Evolutionary conservation across 2,113 vertebrate genomes (phyloP).

Genomic region (Glaucomys volans): DNA sequence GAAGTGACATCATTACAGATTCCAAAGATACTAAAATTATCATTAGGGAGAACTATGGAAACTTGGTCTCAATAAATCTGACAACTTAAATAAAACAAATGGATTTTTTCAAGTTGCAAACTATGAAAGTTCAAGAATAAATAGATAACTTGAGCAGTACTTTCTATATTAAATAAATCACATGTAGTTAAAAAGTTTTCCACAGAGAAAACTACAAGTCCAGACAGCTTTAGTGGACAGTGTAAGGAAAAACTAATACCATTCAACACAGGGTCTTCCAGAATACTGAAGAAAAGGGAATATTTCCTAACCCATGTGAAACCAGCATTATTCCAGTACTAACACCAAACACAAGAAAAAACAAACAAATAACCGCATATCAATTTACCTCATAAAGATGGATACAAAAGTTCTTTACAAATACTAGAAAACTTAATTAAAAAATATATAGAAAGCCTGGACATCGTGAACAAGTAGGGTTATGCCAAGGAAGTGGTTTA

Average conservation of each 20-base stretch:
- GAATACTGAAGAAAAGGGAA: not conserved
- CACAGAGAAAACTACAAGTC: not conserved
- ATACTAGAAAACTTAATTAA: not conserved
- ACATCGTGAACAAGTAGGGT: not conserved
- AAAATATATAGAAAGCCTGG: not conserved
- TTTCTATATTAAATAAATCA: not conserved
- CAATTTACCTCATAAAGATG: not conserved
- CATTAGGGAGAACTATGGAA: not conserved
- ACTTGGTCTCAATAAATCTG: not conserved
- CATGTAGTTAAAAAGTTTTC: not conserved
- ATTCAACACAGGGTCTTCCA: not conserved
- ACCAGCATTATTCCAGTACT: not conserved
- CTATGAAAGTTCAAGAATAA: slow-evolving; percentile 15
- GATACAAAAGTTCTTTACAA: not conserved
- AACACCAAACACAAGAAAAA: not conserved
- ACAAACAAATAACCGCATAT: not conserved
- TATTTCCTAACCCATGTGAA: not conserved
- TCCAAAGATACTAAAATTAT: not conserved
- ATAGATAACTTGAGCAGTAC: not conserved
- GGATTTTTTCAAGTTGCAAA: slow-evolving; percentile 22
- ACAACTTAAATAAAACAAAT: not conserved
- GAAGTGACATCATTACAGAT: not conserved
- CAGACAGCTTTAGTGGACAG: not conserved
- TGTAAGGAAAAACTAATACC: not conserved
- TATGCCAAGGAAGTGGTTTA: not conserved